phyloP scores from a whole-genome alignment of 2,888 invertebrate genomes.

The Meghimatium bilineatum region DNA sequence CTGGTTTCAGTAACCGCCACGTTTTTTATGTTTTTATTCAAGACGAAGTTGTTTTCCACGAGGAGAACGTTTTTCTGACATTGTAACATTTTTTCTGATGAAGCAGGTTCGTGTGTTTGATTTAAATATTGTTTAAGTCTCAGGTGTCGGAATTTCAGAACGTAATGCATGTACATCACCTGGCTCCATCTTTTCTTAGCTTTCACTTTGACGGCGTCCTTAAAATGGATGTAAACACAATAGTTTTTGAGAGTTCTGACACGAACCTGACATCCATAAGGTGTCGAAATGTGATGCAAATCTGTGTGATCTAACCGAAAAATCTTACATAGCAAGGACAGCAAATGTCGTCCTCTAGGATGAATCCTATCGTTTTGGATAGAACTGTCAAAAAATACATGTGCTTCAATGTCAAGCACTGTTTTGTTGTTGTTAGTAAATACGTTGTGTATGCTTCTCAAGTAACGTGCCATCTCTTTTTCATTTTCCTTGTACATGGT shows the following conservation, averaged over 20 bases:
- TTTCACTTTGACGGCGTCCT: slow-evolving; percentile 62
- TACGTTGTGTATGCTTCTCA: slow-evolving; percentile 59
- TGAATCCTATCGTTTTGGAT: slow-evolving; percentile 56
- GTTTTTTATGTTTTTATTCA: background rate
- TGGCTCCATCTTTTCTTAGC: slow-evolving; percentile 71
- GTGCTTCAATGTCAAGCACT: slow-evolving; percentile 60
- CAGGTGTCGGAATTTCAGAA: slow-evolving; percentile 55
- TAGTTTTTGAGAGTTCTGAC: slow-evolving; percentile 49
- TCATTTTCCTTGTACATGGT: slow-evolving; percentile 69
- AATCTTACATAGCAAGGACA: slow-evolving; percentile 57
- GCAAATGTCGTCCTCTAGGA: slow-evolving; percentile 59
- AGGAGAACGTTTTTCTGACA: background rate
- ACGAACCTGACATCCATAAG: slow-evolving; percentile 64
- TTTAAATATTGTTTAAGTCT: background rate
- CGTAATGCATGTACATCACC: slow-evolving; percentile 66
- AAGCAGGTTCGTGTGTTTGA: background rate
- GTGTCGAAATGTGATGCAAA: slow-evolving; percentile 58
- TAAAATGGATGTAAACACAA: slow-evolving; percentile 63
- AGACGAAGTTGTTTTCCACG: background rate
- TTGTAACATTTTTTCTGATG: background rate
- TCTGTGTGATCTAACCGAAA: slow-evolving; percentile 53
- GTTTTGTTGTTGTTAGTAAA: slow-evolving; percentile 55
- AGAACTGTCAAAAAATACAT: slow-evolving; percentile 67
- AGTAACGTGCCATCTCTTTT: slow-evolving; percentile 63
- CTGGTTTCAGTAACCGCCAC: background rate